Evolutionary conservation across 1,140 invertebrate genomes (phyloP), one percentile per base, ranked within the genome.

Genomic region (Brevipalpus yothersi): DNA sequence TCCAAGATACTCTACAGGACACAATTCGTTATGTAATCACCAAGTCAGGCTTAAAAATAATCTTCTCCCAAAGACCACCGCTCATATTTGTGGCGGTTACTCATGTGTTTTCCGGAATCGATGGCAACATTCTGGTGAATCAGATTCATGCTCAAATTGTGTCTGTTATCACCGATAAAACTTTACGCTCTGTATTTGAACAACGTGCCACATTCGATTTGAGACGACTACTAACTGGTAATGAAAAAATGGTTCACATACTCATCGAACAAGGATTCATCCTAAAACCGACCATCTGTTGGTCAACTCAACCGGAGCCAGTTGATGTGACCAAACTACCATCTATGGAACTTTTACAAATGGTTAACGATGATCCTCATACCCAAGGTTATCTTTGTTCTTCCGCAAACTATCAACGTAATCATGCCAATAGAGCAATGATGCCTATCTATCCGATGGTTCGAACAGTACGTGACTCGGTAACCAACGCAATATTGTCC

Each of bases 81-180:
- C 41, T 64, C 5, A 54, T 64, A 11, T 59, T 64, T 57, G 53
- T 63, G 23, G 61, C 63, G 2, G 58, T 64, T n/a, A 56, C 23
- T 43, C 49, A 63, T 49, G 13, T 21, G 23, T 41, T 51, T 12
- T 43, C 45, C 12, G 51, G 55, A 47, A 41, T 64, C 19, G 63
- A 64, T 47, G 40, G 62, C 17, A 23, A 59, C 10, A 19, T 58
- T 55, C 12, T 64, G 8, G 60, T 62, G 12, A 62, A 59, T 56
- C 63, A 64, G 53, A 53, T 64, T 47, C 17, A 64, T 42, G 58
- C 63, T 45, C 63, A 64, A 60, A 60, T 64, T 17, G 47, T 63
- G 10, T 62, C 63, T 4, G 59, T 62, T 15, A 21, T 62, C 12
- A 64, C 63, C 2, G 17, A 45, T 8, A 53, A 63, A 49, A 59